Percentiles rank a stretch among this genome's conserved stretches.
phyloP scores from a whole-genome alignment of 2,888 invertebrate genomes.

The Nebria salina region DNA sequence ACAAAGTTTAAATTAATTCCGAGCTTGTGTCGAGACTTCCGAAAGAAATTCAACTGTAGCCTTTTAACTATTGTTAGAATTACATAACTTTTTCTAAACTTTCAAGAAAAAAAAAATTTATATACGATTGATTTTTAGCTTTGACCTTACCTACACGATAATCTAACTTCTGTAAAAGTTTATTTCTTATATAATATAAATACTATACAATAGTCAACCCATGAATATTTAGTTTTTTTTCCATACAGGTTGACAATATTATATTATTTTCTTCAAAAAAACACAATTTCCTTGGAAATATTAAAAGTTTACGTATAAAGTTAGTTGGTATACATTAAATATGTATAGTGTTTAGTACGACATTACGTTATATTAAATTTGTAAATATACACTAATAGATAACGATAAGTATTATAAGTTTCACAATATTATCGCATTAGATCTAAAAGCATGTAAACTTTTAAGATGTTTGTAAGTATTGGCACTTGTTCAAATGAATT shows the following conservation, averaged over 20 bases:
- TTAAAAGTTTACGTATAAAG: neutral
- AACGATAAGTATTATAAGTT: too few species aligned
- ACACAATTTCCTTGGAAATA: neutral
- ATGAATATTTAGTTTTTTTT: neutral
- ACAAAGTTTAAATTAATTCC: slow-evolving; percentile 41
- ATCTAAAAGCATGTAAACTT: neutral
- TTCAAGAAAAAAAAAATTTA: slow-evolving; percentile 6
- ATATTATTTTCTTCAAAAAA: neutral
- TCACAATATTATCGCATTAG: neutral
- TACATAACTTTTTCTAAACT: slow-evolving; percentile 26
- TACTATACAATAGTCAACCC: neutral
- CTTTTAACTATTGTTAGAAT: slow-evolving; percentile 40
- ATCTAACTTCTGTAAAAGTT: neutral
- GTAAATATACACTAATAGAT: too few species aligned
- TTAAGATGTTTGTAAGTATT: neutral
- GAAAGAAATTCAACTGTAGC: slow-evolving; percentile 39
- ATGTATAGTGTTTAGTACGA: neutral
- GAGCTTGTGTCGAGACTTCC: slow-evolving; percentile 25
- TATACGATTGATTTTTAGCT: slow-evolving; percentile 26
- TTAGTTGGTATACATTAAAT: neutral
- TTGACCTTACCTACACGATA: neutral
- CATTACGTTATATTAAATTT: neutral
- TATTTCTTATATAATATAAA: neutral
- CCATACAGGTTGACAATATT: neutral
- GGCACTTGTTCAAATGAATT: neutral